A percentile compares a stretch with the other conserved stretches of the same genome.
Conservation (phyloP, 2,113 vertebrate genomes). For the Turnix velox region DNA sequence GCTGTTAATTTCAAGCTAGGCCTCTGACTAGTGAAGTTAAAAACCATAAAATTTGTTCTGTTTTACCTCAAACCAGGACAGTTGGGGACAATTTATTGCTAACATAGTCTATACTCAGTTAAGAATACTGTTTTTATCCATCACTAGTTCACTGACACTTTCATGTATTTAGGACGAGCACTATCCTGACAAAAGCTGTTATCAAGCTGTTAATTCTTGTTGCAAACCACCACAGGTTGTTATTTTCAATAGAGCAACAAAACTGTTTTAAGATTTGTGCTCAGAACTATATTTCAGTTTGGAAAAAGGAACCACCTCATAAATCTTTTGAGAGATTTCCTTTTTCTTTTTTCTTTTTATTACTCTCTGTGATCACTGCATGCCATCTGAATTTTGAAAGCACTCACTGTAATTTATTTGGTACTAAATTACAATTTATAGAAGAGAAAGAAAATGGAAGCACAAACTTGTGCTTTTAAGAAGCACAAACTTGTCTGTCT, state of each 20-base stretch:
- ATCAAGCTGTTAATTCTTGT: background rate
- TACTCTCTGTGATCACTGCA: background rate
- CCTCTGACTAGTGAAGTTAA: too few species aligned
- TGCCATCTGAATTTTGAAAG: background rate
- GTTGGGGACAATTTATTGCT: background rate
- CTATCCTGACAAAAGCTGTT: background rate
- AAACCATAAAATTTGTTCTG: too few species aligned
- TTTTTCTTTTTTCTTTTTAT: background rate
- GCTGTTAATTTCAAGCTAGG: too few species aligned
- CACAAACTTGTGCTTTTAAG: background rate
- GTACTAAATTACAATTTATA: background rate
- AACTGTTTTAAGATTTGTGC: background rate
- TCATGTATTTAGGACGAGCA: background rate
- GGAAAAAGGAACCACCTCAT: accelerated
- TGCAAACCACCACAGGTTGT: background rate
- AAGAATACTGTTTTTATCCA: background rate
- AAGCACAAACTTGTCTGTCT: background rate
- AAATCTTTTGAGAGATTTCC: background rate
- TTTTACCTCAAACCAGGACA: too few species aligned
- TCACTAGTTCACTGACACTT: accelerated
- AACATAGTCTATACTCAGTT: background rate
- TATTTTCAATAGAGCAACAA: background rate
- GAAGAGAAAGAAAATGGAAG: background rate
- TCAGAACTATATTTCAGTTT: background rate
- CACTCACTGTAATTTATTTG: background rate